Percentiles rank a stretch among this genome's conserved stretches.
These are phyloP conservation scores for Acanthococcus lagerstroemiae DNA, from an alignment of 2,888 invertebrate genomes.

Conservation along the genomic window DNA sequence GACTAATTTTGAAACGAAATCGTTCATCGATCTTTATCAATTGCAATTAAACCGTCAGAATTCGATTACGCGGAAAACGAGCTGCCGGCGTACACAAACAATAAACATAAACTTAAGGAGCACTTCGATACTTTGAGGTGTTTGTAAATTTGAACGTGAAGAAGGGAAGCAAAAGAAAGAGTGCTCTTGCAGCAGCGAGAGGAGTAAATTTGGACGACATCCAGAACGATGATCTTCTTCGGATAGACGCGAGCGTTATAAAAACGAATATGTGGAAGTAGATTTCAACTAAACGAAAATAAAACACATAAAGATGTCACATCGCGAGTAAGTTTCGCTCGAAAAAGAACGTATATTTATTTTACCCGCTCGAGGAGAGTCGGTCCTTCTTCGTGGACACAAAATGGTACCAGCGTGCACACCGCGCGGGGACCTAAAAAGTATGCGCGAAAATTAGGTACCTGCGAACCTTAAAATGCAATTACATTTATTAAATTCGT, in stretches of 20 bases:
- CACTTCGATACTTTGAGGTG: slow-evolving; percentile 16
- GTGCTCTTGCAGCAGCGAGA: background rate
- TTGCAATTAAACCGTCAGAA: too few species aligned
- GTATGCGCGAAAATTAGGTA: too few species aligned
- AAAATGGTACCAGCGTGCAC: too few species aligned
- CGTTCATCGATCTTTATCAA: too few species aligned
- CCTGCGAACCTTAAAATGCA: too few species aligned
- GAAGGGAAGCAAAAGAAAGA: background rate
- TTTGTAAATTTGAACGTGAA: slow-evolving; percentile 1
- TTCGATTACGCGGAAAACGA: slow-evolving; percentile 2
- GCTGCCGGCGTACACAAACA: slow-evolving; percentile 6
- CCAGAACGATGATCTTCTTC: slow-evolving; percentile 14
- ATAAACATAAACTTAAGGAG: slow-evolving; percentile 11
- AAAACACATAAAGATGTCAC: slow-evolving; percentile 25
- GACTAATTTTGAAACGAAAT: too few species aligned
- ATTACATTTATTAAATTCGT: too few species aligned
- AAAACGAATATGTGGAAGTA: slow-evolving; percentile 14
- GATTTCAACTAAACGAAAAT: slow-evolving; percentile 10
- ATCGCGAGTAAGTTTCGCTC: slow-evolving; percentile 1
- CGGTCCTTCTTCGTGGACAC: too few species aligned
- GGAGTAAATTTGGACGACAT: background rate
- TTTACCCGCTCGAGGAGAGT: too few species aligned
- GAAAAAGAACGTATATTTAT: background rate
- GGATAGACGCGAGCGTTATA: background rate
- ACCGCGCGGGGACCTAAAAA: too few species aligned